phyloP scores from a whole-genome alignment of 2,113 vertebrate genomes.

The Naja naja region DNA sequence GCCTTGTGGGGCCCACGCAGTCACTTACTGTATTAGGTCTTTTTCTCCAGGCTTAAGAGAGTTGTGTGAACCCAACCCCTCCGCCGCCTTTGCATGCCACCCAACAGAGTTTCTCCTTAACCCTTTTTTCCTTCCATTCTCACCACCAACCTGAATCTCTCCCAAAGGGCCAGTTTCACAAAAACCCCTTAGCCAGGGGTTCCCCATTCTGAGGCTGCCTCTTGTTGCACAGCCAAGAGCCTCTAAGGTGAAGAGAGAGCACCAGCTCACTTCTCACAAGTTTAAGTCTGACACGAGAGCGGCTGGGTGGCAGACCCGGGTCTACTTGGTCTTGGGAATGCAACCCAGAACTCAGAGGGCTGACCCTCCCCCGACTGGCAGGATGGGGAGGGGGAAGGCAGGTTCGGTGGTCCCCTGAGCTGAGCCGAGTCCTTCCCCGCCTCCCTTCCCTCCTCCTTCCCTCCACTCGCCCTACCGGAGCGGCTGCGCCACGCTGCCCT shows the following conservation, averaged over 20 bases:
- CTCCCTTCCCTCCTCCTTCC: fast-evolving
- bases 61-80: not conserved
- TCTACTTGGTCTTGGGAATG: not conserved
- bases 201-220: not conserved
- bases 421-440: not conserved
- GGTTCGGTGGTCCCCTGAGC: too few relatives aligned
- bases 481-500: constrained; percentile 69
- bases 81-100: not conserved
- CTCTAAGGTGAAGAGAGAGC: not conserved
- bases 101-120: not conserved
- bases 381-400: not conserved
- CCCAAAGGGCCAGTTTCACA: not conserved
- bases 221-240: not conserved
- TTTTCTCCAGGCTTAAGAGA: not conserved
- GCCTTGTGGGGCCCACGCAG: not conserved
- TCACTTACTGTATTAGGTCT: not conserved
- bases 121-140: not conserved
- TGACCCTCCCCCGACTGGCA: not conserved
- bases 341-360: not conserved
- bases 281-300: not conserved
- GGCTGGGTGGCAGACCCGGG: not conserved
- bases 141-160: not conserved
- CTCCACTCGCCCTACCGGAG: constrained; percentile 76
- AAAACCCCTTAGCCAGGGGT: not conserved
- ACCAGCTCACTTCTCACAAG: not conserved